Base-by-base conservation (phyloP, 2,888 invertebrate species). In the Apamea monoglypha region DNA sequence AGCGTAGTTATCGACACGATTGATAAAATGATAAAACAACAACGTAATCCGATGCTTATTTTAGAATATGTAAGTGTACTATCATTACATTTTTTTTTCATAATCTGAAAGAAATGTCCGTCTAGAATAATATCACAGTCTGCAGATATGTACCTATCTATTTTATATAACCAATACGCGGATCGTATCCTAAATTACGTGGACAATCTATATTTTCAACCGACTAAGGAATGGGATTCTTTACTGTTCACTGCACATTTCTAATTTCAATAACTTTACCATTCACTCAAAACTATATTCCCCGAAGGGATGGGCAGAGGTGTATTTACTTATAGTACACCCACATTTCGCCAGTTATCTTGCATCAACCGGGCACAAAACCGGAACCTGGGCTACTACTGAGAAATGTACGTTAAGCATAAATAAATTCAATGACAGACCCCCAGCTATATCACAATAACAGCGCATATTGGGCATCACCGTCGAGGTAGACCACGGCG, bases 21-120 rank as follows among this genome's bases (percentile, higher is more conserved):
- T 81, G 80, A 80, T 80, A 59, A 72, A 72, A 40, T 80, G 81
- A 68, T 82, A 82, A 69, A 82, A 56, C 64, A 56, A 53, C n/a
- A 79, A 21, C 64, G 40, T 59, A 66, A 67, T 81, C 74, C 40
- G 59, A 40, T 50, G 40, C 74, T 74, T 81, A 32, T 67, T 80
- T 44, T 78, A 80, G 47, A 80, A 63, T 68, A 68, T 56, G n/a
- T 68, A n/a, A 0, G 12, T 32, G 40, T 40, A 40, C 36, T 29
- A 59, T 36, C 66, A n/a, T 18, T 32, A 40, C 47, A 74, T 32
- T 0, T 6, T 44, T 1, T 40, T 70, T 63, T 56, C 16, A 32
- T 29, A 18, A 53, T 61, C 16, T 61, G 8, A 44, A 68, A 74
- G 44, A 68, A 61, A 61, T 36, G 50, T 5, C 25, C 50, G 32